Evolutionary conservation across 1,140 invertebrate species (phyloP), one percentile per base, ranked within the genome.

Genomic region (Yoshiicerus persimilis): DNA sequence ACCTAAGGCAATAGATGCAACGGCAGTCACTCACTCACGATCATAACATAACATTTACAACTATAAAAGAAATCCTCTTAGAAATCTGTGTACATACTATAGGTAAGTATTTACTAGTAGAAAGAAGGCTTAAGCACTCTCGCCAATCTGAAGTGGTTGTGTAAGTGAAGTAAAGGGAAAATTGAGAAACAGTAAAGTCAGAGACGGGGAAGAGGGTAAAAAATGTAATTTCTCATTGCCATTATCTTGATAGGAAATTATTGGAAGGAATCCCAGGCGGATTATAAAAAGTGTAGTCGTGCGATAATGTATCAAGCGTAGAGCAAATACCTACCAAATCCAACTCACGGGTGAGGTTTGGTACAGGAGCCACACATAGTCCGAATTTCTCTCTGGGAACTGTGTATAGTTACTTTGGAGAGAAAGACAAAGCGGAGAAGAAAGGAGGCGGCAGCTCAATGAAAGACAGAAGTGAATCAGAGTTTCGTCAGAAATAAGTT

Each of bases 161-260:
- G 64, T 70, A 27, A n/a, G 75, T 20, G 30, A 80, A 34, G 34
- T 36, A 32, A 80, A 80, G 75, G 75, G 20, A 34, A 64, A 75
- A 30, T 34, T 23, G 86, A 39, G 38, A 75, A 80, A 62, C 25
- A 77, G 66, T 39, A 77, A 25, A 39, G 70, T 25, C 32, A 64
- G 39, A 84, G 64, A 13, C 34, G 64, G 64, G 70, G 62, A 38
- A 86, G 85, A 38, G 88, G 85, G 62, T 87, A 39, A 88, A 87
- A 88, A 89, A 86, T 83, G 89, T 89, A 89, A 90, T 90, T 90
- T 89, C 88, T 88, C 88, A 89, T 89, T 89, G 85, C 90, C 90
- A 90, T 90, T 90, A 89, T 90, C 90, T 70, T 90, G 90, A 90
- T 90, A 89, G 90, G 90, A 90, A 90, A 90, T 89, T 90, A 90